phyloP scores from a whole-genome alignment of 2,888 invertebrate species.

The Acrocyrtus sp. region DNA sequence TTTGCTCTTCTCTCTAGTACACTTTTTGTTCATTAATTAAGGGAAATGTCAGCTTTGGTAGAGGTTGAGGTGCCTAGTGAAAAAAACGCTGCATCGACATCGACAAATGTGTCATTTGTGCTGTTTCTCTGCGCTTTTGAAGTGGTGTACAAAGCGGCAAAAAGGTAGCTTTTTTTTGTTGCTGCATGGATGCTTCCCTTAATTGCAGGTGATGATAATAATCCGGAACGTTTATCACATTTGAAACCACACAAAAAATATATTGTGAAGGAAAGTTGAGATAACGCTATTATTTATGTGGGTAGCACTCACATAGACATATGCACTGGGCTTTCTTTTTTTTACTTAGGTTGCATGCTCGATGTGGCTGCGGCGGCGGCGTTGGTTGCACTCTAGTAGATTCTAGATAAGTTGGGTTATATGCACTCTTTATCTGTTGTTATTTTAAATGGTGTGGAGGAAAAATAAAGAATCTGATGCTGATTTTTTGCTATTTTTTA shows the following conservation, averaged over 20 bases:
- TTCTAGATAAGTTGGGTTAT: too few species aligned
- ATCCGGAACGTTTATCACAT: slow-evolving; percentile 22
- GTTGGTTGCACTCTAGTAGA: too few species aligned
- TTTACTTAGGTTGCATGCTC: background rate
- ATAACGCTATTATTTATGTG: slow-evolving; percentile 33
- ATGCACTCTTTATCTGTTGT: too few species aligned
- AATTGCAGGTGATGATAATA: slow-evolving; percentile 39
- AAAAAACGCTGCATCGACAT: background rate
- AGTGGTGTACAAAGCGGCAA: too few species aligned
- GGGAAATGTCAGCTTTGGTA: background rate
- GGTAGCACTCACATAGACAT: background rate
- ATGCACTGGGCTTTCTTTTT: background rate
- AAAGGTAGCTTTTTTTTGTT: too few species aligned
- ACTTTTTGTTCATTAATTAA: too few species aligned
- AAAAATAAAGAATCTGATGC: slow-evolving; percentile 4
- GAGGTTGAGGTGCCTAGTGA: background rate
- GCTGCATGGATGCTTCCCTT: too few species aligned
- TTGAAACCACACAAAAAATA: slow-evolving; percentile 25
- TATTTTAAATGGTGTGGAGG: background rate
- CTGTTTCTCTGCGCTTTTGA: slow-evolving; percentile 13
- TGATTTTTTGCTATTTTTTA: background rate
- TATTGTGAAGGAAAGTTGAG: slow-evolving; percentile 19
- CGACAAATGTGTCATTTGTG: slow-evolving; percentile 35
- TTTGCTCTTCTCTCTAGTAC: too few species aligned
- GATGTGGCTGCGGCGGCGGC: too few species aligned